Evolutionary conservation across 2,888 invertebrate species (phyloP), one percentile per base, ranked within the genome.

Genomic region (Lithophane leautieri): DNA sequence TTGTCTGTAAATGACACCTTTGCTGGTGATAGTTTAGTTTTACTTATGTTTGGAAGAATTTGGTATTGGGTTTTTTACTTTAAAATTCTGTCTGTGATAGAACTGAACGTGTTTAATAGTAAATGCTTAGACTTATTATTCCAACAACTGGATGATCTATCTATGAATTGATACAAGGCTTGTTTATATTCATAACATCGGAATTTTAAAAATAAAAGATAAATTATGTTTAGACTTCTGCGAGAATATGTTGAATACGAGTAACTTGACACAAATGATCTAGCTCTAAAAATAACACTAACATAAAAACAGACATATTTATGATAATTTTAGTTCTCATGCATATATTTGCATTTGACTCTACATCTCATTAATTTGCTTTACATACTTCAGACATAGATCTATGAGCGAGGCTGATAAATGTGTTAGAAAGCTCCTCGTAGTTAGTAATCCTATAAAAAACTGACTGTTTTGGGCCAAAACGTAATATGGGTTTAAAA

Each of bases 261-360:
- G n/a, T n/a, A 44, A 25, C 3, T 78, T 16, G 60, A 2, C 42
- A 70, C 25, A 78, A 72, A 72, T 42, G 19, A 47, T 79, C n/a
- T 28, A 79, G 40, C 54, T 72, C 9, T 47, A 47, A 28, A 76
- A 61, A 61, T 61, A 71, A 78, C 19, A 40, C n/a, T 77, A n/a
- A 50, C 54, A 52, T 79, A 56, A 52, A 76, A 76, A 70, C 60
- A 34, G 34, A 25, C 4, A 4, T 70, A 65, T 62, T 71, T 67
- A 70, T 80, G 54, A 34, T 58, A 77, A 82, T 77, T 47, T 77
- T 52, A 50, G 22, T 78, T 77, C 56, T 82, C 52, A 71, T 80
- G 67, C 62, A 67, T 71, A 63, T 8, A 71, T 82, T 80, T 76
- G 52, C 77, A 73, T 62, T 72, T 34, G 22, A 79, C 22, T 71